Conservation (phyloP, 2,113 vertebrate species). For the Dicaeum eximium region DNA sequence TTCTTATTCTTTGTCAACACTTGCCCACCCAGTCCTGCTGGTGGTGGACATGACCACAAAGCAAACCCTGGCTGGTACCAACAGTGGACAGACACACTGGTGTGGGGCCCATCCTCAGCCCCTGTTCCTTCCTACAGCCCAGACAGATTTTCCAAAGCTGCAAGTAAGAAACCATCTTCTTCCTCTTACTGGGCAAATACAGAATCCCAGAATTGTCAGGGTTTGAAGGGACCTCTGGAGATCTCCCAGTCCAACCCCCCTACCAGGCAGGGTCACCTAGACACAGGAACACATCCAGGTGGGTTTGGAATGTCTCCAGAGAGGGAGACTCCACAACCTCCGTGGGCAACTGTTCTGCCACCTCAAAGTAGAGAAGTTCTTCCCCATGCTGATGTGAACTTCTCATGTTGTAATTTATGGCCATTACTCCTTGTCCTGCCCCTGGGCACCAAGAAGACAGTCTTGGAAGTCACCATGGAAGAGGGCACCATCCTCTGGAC, state of each 20-base stretch:
- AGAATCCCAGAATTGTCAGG: neutral
- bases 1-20: neutral
- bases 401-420: neutral
- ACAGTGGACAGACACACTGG: fast-evolving
- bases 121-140: neutral
- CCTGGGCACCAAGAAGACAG: too few species aligned
- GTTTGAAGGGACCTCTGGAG: neutral
- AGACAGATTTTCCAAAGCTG: neutral
- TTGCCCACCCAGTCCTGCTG: neutral
- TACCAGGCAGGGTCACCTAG: neutral
- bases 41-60: fast-evolving
- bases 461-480: too few species aligned
- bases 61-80: neutral
- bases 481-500: neutral
- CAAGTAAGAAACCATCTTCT: neutral
- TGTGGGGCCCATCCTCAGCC: neutral
- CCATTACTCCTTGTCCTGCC: neutral
- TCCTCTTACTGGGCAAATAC: neutral
- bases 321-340: neutral
- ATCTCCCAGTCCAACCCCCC: neutral
- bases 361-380: neutral
- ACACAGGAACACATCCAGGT: neutral
- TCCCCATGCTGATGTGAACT: neutral
- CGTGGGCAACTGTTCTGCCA: neutral
- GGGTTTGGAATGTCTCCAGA: neutral